Percentiles rank a stretch among this genome's conserved stretches.
These are phyloP conservation scores for Lordiphosa stackelbergi DNA, from an alignment of 1,140 invertebrate genomes.

Conservation along the genomic window DNA sequence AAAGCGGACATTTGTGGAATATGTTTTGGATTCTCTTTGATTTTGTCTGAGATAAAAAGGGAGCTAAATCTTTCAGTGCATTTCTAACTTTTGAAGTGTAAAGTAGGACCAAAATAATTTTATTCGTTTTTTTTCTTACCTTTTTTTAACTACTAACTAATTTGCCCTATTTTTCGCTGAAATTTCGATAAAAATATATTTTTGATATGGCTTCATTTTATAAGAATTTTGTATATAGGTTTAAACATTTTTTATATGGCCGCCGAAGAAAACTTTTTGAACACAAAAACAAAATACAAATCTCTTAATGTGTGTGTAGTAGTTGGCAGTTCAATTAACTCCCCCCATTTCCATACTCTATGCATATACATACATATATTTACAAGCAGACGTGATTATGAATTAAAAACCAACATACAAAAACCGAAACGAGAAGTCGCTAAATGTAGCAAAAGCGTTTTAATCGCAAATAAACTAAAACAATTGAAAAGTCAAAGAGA, in stretches of 20 bases:
- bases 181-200: no score
- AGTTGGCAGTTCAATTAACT: slow-evolving; percentile 58
- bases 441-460: slow-evolving; percentile 58
- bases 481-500: slow-evolving; percentile 37
- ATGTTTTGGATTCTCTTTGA: slow-evolving; percentile 3
- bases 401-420: slow-evolving; percentile 20
- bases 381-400: slow-evolving; percentile 66
- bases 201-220: no score
- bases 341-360: slow-evolving; percentile 29
- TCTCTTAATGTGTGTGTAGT: slow-evolving; percentile 54
- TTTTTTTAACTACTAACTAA: no score
- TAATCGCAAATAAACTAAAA: slow-evolving; percentile 49
- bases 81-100: no score
- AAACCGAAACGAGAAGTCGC: slow-evolving; percentile 27
- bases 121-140: no score
- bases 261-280: slow-evolving; percentile 28
- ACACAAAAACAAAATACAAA: slow-evolving; percentile 19
- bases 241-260: no score
- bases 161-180: no score
- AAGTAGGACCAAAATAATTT: no score
- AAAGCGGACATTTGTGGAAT: background rate
- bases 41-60: background rate
- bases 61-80: no score
- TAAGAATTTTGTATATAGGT: no score
- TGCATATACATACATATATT: slow-evolving; percentile 37